Base-by-base conservation (phyloP, 2,797 vertebrate species). In the Siniperca scherzeri region DNA sequence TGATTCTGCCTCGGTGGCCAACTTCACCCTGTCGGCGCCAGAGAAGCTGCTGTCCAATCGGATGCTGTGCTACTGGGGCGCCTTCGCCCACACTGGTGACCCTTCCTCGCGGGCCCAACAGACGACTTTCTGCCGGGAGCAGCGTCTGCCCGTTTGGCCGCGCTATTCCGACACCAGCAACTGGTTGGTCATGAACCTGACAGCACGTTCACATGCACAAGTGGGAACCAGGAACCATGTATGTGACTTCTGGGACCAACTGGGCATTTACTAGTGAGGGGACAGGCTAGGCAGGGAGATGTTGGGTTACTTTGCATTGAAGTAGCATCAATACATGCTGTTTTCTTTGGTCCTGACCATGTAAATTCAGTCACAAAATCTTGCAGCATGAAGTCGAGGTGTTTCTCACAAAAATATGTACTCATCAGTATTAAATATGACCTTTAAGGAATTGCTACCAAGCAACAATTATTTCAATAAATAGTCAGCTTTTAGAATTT, bases 181-280 rank as follows among this genome's bases (percentile, higher is more conserved):
- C 40, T 96, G 95, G 93, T 87, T 94, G 13, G 59, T 91, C 55
- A 95, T 96, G 95, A 96, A 96, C 90, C 85, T 96, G 21, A 96
- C 95, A 0, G 73, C 94, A 53, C 90, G 56, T 27, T 87, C 90
- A 0, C 95, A 96, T 42, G 79, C 93, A 3, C 94, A 96, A 80
- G 78, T 74, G 5, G 93, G 81, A 65, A 80, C 91, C 82, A 89
- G 93, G 16, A 86, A 92, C 59, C 89, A 92, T 60, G 70, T 96
- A 13, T 96, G 96, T 57, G 95, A 96, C 87, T 96, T 96, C 89
- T 96, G 95, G 96, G 95, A 96, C 89, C 62, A 91, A 25, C 90
- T 96, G 77, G 92, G 90, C 17, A 91, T 96, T 77, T 96, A 96
- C 70, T 94, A 91, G 30, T 38, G 53, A 30, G 36, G 40, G 16